These are phyloP conservation scores for Andrena camellia DNA, from an alignment of 2,888 invertebrate species.

Conservation along the genomic window DNA sequence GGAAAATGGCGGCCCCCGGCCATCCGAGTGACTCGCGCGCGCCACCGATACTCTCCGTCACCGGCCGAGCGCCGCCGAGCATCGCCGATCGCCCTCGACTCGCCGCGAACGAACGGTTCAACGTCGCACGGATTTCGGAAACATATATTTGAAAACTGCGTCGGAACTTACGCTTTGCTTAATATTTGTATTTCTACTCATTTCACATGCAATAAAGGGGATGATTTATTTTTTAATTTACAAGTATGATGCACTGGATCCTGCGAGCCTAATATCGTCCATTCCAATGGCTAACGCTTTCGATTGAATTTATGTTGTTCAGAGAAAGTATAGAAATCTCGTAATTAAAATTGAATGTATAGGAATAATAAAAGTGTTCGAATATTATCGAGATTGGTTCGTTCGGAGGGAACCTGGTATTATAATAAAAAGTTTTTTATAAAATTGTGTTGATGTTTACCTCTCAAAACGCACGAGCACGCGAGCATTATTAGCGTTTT, in stretches of 20 bases:
- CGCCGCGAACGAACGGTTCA: slow-evolving; percentile 38
- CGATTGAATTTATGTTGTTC: too few species aligned
- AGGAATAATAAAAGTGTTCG: too few species aligned
- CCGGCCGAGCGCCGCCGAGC: slow-evolving; percentile 66
- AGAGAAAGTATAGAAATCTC: too few species aligned
- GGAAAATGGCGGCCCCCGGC: slow-evolving; percentile 84
- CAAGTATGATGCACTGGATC: neutral
- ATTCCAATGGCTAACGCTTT: slow-evolving; percentile 4
- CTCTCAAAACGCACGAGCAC: slow-evolving; percentile 41
- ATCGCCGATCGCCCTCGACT: slow-evolving; percentile 65
- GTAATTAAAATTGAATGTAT: too few species aligned
- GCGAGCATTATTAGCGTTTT: slow-evolving; percentile 48
- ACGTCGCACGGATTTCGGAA: slow-evolving; percentile 38
- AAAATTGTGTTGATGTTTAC: slow-evolving; percentile 6
- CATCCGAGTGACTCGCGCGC: slow-evolving; percentile 81
- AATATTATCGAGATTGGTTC: neutral
- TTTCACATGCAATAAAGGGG: neutral
- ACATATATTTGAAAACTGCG: slow-evolving; percentile 12
- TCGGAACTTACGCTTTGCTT: neutral
- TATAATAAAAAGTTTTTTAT: neutral
- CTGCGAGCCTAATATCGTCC: slow-evolving; percentile 4
- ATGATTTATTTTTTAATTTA: neutral
- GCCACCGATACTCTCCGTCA: slow-evolving; percentile 80
- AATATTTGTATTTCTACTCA: neutral
- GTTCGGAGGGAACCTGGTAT: neutral